Evolutionary conservation across 2,888 invertebrate genomes (phyloP), one percentile per base, ranked within the genome.

Genomic region (Plagodis dolabraria): DNA sequence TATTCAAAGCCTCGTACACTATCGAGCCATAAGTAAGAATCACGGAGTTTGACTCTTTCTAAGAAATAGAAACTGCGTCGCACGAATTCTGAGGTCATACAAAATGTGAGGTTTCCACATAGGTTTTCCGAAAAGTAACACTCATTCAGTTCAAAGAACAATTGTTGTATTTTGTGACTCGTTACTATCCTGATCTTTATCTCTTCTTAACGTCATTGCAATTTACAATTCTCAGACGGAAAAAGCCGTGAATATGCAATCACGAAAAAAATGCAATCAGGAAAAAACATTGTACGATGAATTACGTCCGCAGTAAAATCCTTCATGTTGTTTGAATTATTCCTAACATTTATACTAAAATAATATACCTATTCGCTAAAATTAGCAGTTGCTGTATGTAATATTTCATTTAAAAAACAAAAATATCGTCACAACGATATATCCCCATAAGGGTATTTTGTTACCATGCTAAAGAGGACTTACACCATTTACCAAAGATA

Each of bases 71-170:
- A 22, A 22, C 22, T 22, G 22, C 22, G 22, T 22, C 43, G 12
- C 57, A 57, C 57, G 57, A 8, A 40, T 45, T 45, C 22, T 58
- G 53, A 58, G 45, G 49, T 58, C 58, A 58, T 12, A 45, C 7
- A 48, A 12, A 22, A 36, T 34, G 10, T 48, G 11, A 34, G 33
- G 42, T 53, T 38, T 49, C 40, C 10, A 42, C 52, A 51, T 22
- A 22, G 22, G 22, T 40, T 4, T 56, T 56, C 49, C 43, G 33
- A 57, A 53, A 61, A 57, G 45, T 47, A 10, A 47, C 47, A 61
- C 43, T 60, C 60, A 56, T 56, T 22, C 36, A 57, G 49, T 61
- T 61, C 60, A 53, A 33, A 53, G 60, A 61, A 61, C 38, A 11
- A 42, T 46, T 42, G 49, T 57, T 45, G 4, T 22, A 9, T 34